Evolutionary conservation across 2,888 invertebrate genomes (phyloP), one percentile per base, ranked within the genome.

Genomic region (Palloptera scutellata): DNA sequence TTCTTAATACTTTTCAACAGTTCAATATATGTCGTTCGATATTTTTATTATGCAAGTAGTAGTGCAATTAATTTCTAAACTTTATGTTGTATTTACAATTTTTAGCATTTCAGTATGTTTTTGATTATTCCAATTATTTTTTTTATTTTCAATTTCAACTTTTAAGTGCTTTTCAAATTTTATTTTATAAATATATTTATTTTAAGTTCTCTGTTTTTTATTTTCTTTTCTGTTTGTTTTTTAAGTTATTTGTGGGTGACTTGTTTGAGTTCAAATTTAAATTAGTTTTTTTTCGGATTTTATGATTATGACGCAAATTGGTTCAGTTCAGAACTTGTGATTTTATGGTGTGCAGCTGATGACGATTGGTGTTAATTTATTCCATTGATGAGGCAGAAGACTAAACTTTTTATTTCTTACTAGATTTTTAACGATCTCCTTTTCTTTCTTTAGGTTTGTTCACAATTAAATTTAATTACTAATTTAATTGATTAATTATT

Each of bases 61-160:
- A n/a, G n/a, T n/a, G n/a, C n/a, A n/a, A n/a, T 40, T 30, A 11
- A 30, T 40, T 55, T 20, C 61, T 61, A 52, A 41, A 58, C 54
- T 30, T 51, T 30, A 30, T 30, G 30, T 30, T 30, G 2, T 30
- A 17, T 17, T 53, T 17, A 65, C 41, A 45, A 54, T 51, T 13
- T 20, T 53, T 40, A 54, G n/a, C 55, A 51, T 58, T 58, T 52
- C 51, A 13, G n/a, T n/a, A 1, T 48, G 43, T 15, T 20, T 10
- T 15, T 20, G 13, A 15, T 11, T 48, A 5, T 17, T 40, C 12
- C 19, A 53, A 40, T 64, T 41, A 13, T 17, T 20, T 45, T 43
- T 8, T 30, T 51, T 20, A 20, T 42, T 58, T 42, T 45, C 48
- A 20, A 4, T 8, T 41, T 15, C 51, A 30, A 13, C 48, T 48